Evolutionary conservation across 2,888 invertebrate species (phyloP), one percentile per base, ranked within the genome.

Genomic region (Myopa testacea): DNA sequence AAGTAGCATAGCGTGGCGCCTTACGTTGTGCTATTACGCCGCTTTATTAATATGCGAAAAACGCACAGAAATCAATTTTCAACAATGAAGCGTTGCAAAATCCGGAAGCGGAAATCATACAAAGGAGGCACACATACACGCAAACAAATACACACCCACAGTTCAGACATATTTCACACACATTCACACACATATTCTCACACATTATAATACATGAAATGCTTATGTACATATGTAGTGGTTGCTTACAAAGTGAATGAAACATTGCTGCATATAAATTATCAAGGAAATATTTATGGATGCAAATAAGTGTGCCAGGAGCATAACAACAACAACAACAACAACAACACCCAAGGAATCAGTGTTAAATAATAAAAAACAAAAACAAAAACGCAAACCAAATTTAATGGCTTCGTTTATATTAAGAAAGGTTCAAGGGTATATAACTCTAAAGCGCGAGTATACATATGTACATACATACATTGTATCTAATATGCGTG

Each of bases 11-110:
- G n/a, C 55, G 55, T 4, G n/a, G n/a, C n/a, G 50, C 50, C 12
- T 50, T 14, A 16, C 16, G 55, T 55, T 26, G 26, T 26, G 26
- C 7, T 45, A 10, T 3, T 45, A 67, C n/a, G 55, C 16, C 10
- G 74, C 63, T 16, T 4, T 63, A 65, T 74, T 74, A 74, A 74
- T 74, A 74, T 74, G 65, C 74, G 63, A 78, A 77, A 63, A 70
- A 73, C 78, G 73, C 62, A 69, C 76, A 58, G 75, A 80, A 80
- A 80, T 80, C 79, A 80, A 80, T 80, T 80, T 79, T 52, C 71
- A 71, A 75, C 40, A 78, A 76, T 78, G 73, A 45, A 70, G 71
- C 60, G 65, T 26, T 45, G 58, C 40, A n/a, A 45, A 52, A 76
- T 34, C 45, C 38, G 68, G 67, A 76, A 67, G 38, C 70, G 63